Percentiles rank a stretch among this genome's conserved stretches.
phyloP scores from a whole-genome alignment of 2,113 vertebrate genomes.

The Cairina moschata region DNA sequence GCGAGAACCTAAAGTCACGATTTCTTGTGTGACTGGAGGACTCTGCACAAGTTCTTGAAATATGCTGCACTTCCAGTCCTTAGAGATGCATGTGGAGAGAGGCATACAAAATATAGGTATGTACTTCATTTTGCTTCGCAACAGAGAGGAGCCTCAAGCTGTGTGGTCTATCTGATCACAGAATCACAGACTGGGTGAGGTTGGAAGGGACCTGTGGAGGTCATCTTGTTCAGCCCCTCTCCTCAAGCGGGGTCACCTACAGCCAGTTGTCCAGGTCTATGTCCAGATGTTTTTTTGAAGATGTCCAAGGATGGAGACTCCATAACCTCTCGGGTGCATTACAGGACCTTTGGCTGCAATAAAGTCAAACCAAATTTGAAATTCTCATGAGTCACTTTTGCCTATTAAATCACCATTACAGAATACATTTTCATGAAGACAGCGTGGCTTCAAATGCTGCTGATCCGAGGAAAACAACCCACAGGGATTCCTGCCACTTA shows the following conservation, averaged over 20 bases:
- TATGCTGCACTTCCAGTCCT: not conserved
- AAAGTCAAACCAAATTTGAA: not conserved
- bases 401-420: not conserved
- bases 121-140: not conserved
- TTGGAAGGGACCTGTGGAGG: not conserved
- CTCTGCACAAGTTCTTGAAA: not conserved
- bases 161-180: not conserved
- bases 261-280: not conserved
- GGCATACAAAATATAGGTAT: not conserved
- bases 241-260: not conserved
- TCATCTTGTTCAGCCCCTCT: not conserved
- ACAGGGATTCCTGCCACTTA: not conserved
- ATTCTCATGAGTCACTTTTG: not conserved
- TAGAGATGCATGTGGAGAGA: not conserved
- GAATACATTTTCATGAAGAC: not conserved
- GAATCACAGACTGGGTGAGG: not conserved
- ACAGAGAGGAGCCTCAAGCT: not conserved
- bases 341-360: not conserved
- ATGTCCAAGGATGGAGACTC: not conserved
- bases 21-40: not conserved
- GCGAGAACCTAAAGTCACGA: not conserved
- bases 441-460: not conserved
- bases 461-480: not conserved
- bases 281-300: not conserved
- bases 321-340: not conserved